phyloP scores from a whole-genome alignment of 2,888 invertebrate genomes.

The Hirudinaria manillensis region DNA sequence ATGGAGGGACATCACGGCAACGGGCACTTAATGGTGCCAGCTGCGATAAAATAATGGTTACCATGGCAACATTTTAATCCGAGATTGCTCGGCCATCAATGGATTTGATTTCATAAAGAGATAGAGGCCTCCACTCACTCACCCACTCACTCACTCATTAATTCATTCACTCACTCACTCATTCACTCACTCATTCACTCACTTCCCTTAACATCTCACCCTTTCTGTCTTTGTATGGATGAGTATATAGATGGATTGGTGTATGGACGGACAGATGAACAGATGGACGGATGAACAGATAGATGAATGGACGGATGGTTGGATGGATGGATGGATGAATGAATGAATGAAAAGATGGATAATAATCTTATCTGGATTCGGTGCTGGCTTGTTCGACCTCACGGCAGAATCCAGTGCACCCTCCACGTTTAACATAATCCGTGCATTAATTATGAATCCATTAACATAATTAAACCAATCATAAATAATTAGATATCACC shows the following conservation, averaged over 20 bases:
- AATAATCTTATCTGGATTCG: background rate
- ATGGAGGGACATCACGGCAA: background rate
- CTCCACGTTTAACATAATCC: too few relatives aligned
- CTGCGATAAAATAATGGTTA: constrained; percentile 12
- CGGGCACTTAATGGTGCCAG: background rate
- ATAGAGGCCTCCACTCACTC: background rate
- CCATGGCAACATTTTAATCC: constrained; percentile 16
- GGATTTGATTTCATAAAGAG: constrained; percentile 18
- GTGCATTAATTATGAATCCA: too few relatives aligned
- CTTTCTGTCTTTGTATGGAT: background rate
- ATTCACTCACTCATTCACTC: constrained; percentile 1
- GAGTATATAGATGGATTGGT: background rate
- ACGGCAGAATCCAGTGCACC: too few relatives aligned
- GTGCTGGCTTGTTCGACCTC: too few relatives aligned
- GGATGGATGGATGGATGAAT: background rate
- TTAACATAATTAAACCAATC: too few relatives aligned
- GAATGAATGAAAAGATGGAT: background rate
- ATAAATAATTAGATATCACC: too few relatives aligned
- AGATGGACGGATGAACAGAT: too few relatives aligned
- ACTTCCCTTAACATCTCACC: too few relatives aligned
- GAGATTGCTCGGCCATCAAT: background rate
- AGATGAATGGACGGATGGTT: too few relatives aligned
- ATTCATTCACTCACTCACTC: background rate
- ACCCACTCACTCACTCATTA: background rate
- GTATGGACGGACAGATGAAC: too few relatives aligned